phyloP scores from a whole-genome alignment of 1,140 invertebrate species.

The Cepaea nemoralis region DNA sequence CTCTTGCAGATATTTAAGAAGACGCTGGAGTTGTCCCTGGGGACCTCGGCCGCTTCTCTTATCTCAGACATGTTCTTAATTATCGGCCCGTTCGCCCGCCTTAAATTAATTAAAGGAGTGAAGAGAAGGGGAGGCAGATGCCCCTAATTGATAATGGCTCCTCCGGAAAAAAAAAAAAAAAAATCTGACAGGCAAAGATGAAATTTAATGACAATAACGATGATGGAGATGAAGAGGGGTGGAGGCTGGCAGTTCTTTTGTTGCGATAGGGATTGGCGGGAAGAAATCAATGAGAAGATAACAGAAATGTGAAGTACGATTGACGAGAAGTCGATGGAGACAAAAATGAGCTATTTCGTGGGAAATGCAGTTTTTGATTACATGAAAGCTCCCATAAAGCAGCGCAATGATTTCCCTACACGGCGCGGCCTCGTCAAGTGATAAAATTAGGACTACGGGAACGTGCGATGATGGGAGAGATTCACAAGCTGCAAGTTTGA shows the following conservation, averaged over 20 bases:
- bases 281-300: neutral
- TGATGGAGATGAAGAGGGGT: neutral
- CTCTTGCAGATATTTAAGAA: neutral
- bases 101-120: slow-evolving; percentile 22
- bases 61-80: slow-evolving; percentile 25
- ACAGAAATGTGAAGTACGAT: neutral
- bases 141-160: neutral
- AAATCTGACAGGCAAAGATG: no score
- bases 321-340: no score
- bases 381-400: neutral
- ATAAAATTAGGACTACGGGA: neutral
- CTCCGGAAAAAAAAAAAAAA: neutral
- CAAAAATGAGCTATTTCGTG: neutral
- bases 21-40: neutral
- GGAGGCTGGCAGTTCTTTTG: neutral
- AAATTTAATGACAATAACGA: neutral
- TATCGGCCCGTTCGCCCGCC: neutral
- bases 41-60: neutral
- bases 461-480: neutral
- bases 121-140: neutral
- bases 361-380: neutral
- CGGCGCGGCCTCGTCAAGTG: neutral
- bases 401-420: slow-evolving; percentile 3
- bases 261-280: no score
- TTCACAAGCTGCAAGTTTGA: no score